Base-by-base conservation (phyloP, 1,140 invertebrate genomes). In the Uloborus diversus region DNA sequence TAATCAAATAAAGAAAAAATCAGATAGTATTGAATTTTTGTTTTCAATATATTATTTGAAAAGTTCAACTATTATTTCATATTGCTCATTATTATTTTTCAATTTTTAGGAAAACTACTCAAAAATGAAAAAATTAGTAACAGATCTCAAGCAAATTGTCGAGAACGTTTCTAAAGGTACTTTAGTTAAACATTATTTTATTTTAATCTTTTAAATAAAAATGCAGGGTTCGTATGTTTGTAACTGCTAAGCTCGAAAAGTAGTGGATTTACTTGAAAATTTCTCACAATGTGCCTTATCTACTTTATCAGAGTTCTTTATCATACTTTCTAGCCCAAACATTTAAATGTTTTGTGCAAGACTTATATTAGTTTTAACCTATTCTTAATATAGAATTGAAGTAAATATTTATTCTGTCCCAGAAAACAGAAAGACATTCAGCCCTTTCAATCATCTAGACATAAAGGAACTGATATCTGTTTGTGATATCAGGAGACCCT, bases 51-150 rank as follows among this genome's bases (percentile, higher is more conserved):
- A 53, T 35, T 75, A 28, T 49, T 30, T 76, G n/a, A 27, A 17
- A 73, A 65, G 25, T 49, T 11, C 28, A 28, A 37, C 20, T 23
- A 51, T 20, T 51, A 53, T n/a, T 49, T 47, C 13, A n/a, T 64
- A 11, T 32, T 35, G 17, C 28, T 20, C 20, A 47, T 28, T 68
- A 65, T 56, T 82, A 81, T 88, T 88, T 30, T 68, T 65, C 23
- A 65, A 33, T 17, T 70, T 20, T 47, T 83, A 94, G 92, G 92
- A 96, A 83, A 97, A 97, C 88, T 92, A 92, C 85, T 83, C 84
- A 0, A 90, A 91, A 84, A 96, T 98, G 95, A 87, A 90, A 80
- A 86, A 88, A 69, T 85, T 95, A 17, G 93, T 97, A 0, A 86
- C 89, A 1, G 89, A 93, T 71, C 88, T 97, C 11, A 90, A 90